Base-by-base conservation (phyloP, 2,113 vertebrate genomes). In the Oxygymnocypris stewartii region DNA sequence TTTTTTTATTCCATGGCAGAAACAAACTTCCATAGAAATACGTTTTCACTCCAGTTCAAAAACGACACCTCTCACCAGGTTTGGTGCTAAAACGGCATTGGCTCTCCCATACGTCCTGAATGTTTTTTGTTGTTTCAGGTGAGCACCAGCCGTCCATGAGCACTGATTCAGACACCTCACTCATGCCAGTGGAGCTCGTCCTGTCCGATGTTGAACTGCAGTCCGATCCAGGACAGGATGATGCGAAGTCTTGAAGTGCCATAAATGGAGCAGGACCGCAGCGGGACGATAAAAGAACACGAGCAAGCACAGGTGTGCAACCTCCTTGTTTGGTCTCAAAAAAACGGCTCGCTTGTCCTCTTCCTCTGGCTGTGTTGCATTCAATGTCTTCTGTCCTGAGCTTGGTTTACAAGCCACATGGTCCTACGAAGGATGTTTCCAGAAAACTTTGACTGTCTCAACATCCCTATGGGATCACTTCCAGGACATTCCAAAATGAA, bases 131-230 rank as follows among this genome's bases (percentile, higher is more conserved):
- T 89, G 59, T 73, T 89, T 28, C 93, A 99, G 98, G 96, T 94
- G 97, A 78, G 76, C 76, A 97, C 89, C 96, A 97, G 90, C 95
- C 95, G 76, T 94, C 96, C 0, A 91, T 97, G 84, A 97, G 97
- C 95, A 98, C 97, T 6, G 96, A 97, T 87, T 98, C 97, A 0
- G 97, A 97, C 92, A 96, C 96, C 44, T 99, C 97, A 0, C 86
- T 97, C 85, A 93, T 95, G 94, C 96, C 96, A 0, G 92, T 96
- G 93, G 97, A 96, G 77, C 94, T 97, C 25, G 95, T 95, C 91
- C 93, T 97, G 73, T 97, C 96, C 0, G 96, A 97, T 0, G 90
- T 96, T 67, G 96, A 98, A 83, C 94, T 97, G 88, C 97, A 97
- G 89, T 95, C 94, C 4, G 97, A 96, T 84, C 96, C 95, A 85